Evolutionary conservation across 2,797 vertebrate genomes (phyloP).

Genomic region (Galago senegalensis): DNA sequence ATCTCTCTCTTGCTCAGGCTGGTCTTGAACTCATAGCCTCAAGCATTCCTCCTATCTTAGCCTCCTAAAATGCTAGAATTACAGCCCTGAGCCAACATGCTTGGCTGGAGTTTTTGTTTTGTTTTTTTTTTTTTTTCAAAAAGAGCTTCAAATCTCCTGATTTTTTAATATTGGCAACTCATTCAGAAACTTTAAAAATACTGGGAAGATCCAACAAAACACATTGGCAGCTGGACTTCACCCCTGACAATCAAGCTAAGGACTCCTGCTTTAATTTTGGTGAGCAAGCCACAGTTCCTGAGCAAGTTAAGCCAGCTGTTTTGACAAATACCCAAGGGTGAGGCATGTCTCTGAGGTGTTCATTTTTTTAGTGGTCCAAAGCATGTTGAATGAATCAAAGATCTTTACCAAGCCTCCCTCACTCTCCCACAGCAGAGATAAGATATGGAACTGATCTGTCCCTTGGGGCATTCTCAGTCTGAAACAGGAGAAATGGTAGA

Average conservation of each 20-base stretch:
- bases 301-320: too few relatives aligned
- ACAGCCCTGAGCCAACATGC: not conserved
- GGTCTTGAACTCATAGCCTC: not conserved
- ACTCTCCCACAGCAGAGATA: not conserved
- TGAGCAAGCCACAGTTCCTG: not conserved
- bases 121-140: not conserved
- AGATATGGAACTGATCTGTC: not conserved
- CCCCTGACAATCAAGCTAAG: not conserved
- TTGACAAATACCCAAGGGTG: not conserved
- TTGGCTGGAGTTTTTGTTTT: not conserved
- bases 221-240: fast-evolving
- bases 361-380: not conserved
- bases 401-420: not conserved
- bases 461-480: fast-evolving
- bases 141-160: not conserved
- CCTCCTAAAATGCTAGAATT: not conserved
- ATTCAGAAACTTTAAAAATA: not conserved
- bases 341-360: not conserved
- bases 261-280: not conserved
- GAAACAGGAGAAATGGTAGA: not conserved
- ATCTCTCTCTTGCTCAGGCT: not conserved
- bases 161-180: not conserved
- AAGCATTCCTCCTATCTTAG: not conserved
- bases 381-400: not conserved
- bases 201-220: not conserved